Base-by-base conservation (phyloP, 2,113 vertebrate species). In the Neotoma lepida region DNA sequence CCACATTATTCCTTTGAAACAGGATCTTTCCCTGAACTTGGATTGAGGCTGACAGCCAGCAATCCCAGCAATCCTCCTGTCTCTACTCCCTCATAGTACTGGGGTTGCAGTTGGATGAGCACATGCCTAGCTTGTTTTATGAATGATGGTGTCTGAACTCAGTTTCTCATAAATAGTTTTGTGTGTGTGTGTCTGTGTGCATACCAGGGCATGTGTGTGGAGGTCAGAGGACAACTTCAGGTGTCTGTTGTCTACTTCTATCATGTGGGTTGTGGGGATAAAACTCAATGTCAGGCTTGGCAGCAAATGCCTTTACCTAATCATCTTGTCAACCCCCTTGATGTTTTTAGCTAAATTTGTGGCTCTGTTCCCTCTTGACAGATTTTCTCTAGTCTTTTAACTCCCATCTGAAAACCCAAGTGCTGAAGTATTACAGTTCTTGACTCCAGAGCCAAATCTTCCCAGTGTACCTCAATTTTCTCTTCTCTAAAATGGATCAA, bases 311-410 rank as follows among this genome's bases (percentile, higher is more conserved):
- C 18, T 73, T 68, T 41, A 24, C 70, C 9, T 71, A 41, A 9
- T n/a, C n/a, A 39, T 22, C 70, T 73, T 73, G 20, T 41, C 20
- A 41, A 39, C 9, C 18, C 66, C 44, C 58, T 49, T 51, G 26
- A 10, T 41, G 26, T 35, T 18, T n/a, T n/a, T 33, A 41, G 70
- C 4, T 20, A 6, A 2, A 0, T 6, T 24, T 39, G 17, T 2
- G 24, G 2, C n/a, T 20, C 0, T 39, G n/a, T 5, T 9, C 20
- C 17, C 26, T 74, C 18, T 26, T 6, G 24, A 7, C 24, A 41
- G 0, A 46, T 30, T 58, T 74, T 46, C 58, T 85, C 71, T 9
- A 3, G 12, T 41, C 22, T 56, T 41, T 58, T 35, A 28, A 35
- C 9, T 41, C 51, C 49, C 9, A 26, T 2, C 54, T 22, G 18